Evolutionary conservation across 64 coral and sea anemone genomes (phyloP), one percentile per base, ranked within the genome.

Genomic region (Dendrophyllia cribrosa): DNA sequence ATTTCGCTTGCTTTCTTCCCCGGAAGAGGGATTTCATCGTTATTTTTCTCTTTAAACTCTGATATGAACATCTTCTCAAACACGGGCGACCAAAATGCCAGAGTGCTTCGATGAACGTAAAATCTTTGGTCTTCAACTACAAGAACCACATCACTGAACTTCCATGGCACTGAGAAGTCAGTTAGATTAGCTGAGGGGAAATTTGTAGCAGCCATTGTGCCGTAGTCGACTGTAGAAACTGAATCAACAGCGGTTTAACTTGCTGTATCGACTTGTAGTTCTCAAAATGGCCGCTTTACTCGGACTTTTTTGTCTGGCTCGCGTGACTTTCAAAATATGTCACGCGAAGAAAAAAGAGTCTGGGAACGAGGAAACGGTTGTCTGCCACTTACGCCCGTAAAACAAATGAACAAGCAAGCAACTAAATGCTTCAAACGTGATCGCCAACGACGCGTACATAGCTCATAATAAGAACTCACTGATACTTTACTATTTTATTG

Each of bases 61-160:
- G 22, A 17, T 2, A 43, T 89, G 19, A 94, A 94, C 92, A 94
- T 94, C 60, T 50, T 59, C 52, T 89, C 86, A 75, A 94, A 94
- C 10, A 94, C 86, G 16, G 92, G 86, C 7, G 92, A 94, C 26
- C 77, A 89, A 43, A 89, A 66, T 34, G 92, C 46, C 15, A 94
- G 69, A n/a, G 79, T 89, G 4, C 13, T 10, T 60, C 74, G 70
- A 74, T 94, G 92, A 7, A 89, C 92, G 74, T 94, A 43, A 16
- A 83, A 84, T 9, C 63, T 25, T 43, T 49, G 53, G 19, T 94
- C 77, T 23, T 94, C 86, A 3, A 94, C 92, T 20, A 78, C 34
- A 0, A 94, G 53, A 23, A 89, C 26, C 14, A 69, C 76, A 50
- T 94, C 86, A 23, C 86, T 94, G 76, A 76, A 59, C 45, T 82